phyloP scores from a whole-genome alignment of 2,797 vertebrate species.

The Lepus townsendii region DNA sequence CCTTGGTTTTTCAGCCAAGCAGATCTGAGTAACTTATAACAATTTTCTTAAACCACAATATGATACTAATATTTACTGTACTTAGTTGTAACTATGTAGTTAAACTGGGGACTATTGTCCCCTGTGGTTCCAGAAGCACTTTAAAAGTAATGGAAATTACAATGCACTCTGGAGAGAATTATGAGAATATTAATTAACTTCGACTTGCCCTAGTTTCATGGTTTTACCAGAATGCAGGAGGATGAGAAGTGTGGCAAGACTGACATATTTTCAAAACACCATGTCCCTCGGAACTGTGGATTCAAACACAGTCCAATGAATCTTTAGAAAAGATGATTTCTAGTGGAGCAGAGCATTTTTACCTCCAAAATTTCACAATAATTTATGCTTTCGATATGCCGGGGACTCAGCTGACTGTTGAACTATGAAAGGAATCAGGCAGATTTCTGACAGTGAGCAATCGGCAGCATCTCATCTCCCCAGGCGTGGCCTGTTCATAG shows the following conservation, averaged over 20 bases:
- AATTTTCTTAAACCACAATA: slow-evolving; percentile 58
- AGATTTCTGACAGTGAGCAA: slow-evolving; percentile 63
- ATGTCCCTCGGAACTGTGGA: slow-evolving; percentile 1
- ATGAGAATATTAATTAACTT: slow-evolving; percentile 83
- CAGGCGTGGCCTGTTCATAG: neutral
- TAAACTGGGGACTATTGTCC: slow-evolving; percentile 47
- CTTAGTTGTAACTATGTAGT: slow-evolving; percentile 65
- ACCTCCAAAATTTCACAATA: slow-evolving; percentile 60
- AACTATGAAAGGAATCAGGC: slow-evolving; percentile 69
- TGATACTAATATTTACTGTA: slow-evolving; percentile 32
- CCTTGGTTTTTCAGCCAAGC: slow-evolving; percentile 34
- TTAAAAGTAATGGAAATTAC: slow-evolving; percentile 80
- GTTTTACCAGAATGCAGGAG: slow-evolving; percentile 60
- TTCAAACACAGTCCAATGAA: slow-evolving; percentile 67
- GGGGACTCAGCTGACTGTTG: slow-evolving; percentile 56
- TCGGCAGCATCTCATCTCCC: slow-evolving; percentile 45
- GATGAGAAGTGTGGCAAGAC: slow-evolving; percentile 40
- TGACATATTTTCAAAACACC: slow-evolving; percentile 76
- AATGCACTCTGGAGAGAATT: slow-evolving; percentile 74
- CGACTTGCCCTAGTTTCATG: slow-evolving; percentile 74
- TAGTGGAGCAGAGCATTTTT: slow-evolving; percentile 57
- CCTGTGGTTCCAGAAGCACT: slow-evolving; percentile 70
- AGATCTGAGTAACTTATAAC: neutral
- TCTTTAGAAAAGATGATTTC: slow-evolving; percentile 65
- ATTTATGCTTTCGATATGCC: slow-evolving; percentile 56